These are phyloP conservation scores for Argopecten irradians DNA, from an alignment of 1,140 invertebrate genomes.

Conservation along the genomic window DNA sequence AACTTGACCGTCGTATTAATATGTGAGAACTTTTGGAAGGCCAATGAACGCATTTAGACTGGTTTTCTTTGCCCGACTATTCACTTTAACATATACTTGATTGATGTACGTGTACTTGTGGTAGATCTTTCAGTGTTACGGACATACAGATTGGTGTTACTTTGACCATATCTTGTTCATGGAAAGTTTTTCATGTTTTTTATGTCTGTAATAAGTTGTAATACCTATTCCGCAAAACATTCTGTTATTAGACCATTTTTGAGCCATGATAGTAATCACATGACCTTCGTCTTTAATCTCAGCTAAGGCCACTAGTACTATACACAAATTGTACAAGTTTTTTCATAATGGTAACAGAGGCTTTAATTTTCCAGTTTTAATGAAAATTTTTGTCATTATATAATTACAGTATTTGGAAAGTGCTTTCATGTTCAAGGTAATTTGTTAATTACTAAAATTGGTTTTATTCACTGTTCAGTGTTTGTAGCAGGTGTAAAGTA, in stretches of 20 bases:
- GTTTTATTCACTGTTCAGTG: not conserved
- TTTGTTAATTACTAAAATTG: not conserved
- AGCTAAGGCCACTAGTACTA: not conserved
- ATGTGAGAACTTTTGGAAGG: too few species aligned
- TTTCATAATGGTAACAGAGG: too few species aligned
- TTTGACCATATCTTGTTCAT: not conserved
- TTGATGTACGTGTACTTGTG: not conserved
- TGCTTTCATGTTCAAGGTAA: not conserved
- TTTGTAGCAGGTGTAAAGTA: not conserved
- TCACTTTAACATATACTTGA: too few species aligned
- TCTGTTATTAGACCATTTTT: not conserved
- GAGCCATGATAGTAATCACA: not conserved
- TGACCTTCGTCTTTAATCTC: conserved; percentile 9
- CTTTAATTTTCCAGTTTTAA: not conserved
- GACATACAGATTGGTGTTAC: not conserved
- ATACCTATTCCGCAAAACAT: too few species aligned
- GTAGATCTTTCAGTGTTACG: not conserved
- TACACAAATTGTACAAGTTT: too few species aligned
- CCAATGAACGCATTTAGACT: too few species aligned
- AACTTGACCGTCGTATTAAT: too few species aligned
- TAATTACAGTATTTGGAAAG: not conserved
- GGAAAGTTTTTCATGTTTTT: not conserved
- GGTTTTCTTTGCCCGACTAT: too few species aligned
- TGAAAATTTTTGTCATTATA: not conserved
- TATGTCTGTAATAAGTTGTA: not conserved